Evolutionary conservation across 2,888 invertebrate genomes (phyloP).

Genomic region (Asteroscopus sphinx): DNA sequence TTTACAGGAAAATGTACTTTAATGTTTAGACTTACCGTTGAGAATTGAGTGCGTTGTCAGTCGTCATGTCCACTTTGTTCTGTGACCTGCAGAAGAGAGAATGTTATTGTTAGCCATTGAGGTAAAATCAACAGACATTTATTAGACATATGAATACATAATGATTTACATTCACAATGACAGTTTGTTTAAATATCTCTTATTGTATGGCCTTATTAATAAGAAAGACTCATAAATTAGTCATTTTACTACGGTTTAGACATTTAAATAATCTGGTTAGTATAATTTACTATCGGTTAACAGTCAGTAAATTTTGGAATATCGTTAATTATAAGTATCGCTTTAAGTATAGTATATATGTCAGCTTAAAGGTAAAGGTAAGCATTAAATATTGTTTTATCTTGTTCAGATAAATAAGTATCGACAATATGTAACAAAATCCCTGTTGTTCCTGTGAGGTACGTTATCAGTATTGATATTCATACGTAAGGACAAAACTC

Average conservation of each 20-base stretch:
- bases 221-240: no score
- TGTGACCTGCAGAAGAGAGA: slow-evolving; percentile 69
- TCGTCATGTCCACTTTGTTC: slow-evolving; percentile 70
- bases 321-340: slow-evolving; percentile 19
- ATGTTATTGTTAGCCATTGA: slow-evolving; percentile 22
- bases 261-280: slow-evolving; percentile 42
- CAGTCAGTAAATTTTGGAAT: slow-evolving; percentile 32
- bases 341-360: slow-evolving; percentile 10
- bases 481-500: no score
- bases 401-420: background rate
- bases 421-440: no score
- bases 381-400: slow-evolving; percentile 1
- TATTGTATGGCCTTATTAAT: no score
- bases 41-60: slow-evolving; percentile 83
- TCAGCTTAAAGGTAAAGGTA: slow-evolving; percentile 4
- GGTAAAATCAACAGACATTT: no score
- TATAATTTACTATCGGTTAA: slow-evolving; percentile 48
- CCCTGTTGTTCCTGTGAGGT: no score
- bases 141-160: no score
- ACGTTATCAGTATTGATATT: no score
- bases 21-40: slow-evolving; percentile 73
- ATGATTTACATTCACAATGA: no score
- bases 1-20: slow-evolving; percentile 10
- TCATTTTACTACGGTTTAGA: slow-evolving; percentile 30
- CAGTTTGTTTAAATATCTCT: no score